phyloP scores from a whole-genome alignment of 2,888 invertebrate species.

The Aproaerema taeniolella region DNA sequence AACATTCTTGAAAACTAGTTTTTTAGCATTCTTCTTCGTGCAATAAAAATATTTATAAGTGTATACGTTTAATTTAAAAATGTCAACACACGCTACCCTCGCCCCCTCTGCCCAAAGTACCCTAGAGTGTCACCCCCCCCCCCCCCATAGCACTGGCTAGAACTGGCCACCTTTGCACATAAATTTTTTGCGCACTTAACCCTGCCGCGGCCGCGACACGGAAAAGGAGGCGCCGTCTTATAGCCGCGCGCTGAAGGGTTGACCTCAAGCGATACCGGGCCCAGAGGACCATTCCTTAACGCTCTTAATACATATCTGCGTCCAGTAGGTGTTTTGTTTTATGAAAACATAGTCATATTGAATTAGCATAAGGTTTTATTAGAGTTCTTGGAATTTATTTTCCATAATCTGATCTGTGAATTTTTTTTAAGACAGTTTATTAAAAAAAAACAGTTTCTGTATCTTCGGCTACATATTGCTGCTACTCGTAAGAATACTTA shows the following conservation, averaged over 20 bases:
- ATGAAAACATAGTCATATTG: background rate
- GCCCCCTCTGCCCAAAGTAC: too few relatives aligned
- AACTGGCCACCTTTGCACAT: slow-evolving; percentile 49
- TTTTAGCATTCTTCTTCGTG: too few relatives aligned
- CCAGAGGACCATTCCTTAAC: slow-evolving; percentile 15
- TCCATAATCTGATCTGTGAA: background rate
- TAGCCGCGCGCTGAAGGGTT: slow-evolving; percentile 62
- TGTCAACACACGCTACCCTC: too few relatives aligned
- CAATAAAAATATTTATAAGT: too few relatives aligned
- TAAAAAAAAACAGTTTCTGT: background rate
- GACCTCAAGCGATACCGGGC: slow-evolving; percentile 40
- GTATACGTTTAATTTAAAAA: too few relatives aligned
- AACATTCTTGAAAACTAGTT: too few relatives aligned
- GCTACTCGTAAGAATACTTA: too few relatives aligned
- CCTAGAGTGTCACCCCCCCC: too few relatives aligned
- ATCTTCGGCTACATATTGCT: too few relatives aligned
- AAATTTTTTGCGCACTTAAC: slow-evolving; percentile 67
- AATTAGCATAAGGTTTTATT: too few relatives aligned
- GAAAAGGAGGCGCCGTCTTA: slow-evolving; percentile 70
- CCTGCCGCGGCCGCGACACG: slow-evolving; percentile 53
- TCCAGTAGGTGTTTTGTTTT: background rate
- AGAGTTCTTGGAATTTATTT: too few relatives aligned
- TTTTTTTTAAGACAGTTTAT: background rate
- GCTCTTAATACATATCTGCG: background rate
- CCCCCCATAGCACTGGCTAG: too few relatives aligned